Percentiles rank a stretch among this genome's conserved stretches.
Evolutionary conservation across 2,888 invertebrate species (phyloP).

Genomic region (Mimumesa dahlbomi): DNA sequence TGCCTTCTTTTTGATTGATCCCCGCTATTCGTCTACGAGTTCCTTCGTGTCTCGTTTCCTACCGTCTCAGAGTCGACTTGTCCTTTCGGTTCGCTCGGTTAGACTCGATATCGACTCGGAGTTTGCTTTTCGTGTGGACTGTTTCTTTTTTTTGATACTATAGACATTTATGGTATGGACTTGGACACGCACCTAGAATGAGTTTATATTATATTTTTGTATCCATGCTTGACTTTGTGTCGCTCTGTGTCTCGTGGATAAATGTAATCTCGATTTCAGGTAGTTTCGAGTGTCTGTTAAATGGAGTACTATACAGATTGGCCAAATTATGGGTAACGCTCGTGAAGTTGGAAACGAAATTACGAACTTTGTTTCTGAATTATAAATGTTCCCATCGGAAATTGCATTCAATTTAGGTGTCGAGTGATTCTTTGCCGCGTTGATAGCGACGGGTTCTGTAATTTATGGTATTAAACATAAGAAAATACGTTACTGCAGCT

Average conservation of each 20-base stretch:
- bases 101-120: background rate
- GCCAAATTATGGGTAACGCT: too few species aligned
- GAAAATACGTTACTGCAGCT: too few species aligned
- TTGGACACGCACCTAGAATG: too few species aligned
- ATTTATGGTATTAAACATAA: too few species aligned
- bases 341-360: background rate
- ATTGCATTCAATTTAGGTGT: too few species aligned
- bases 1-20: slow-evolving; percentile 27
- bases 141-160: background rate
- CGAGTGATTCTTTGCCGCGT: too few species aligned
- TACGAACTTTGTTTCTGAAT: background rate
- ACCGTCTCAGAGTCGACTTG: background rate
- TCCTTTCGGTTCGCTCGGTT: background rate
- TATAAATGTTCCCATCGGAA: too few species aligned
- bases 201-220: too few species aligned
- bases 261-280: background rate
- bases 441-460: too few species aligned
- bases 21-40: background rate
- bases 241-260: background rate
- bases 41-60: background rate
- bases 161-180: background rate
- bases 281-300: background rate
- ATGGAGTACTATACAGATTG: background rate
- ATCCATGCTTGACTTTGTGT: background rate
- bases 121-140: background rate